Evolutionary conservation across 2,797 vertebrate genomes (phyloP).

Genomic region (Hirundo rustica): DNA sequence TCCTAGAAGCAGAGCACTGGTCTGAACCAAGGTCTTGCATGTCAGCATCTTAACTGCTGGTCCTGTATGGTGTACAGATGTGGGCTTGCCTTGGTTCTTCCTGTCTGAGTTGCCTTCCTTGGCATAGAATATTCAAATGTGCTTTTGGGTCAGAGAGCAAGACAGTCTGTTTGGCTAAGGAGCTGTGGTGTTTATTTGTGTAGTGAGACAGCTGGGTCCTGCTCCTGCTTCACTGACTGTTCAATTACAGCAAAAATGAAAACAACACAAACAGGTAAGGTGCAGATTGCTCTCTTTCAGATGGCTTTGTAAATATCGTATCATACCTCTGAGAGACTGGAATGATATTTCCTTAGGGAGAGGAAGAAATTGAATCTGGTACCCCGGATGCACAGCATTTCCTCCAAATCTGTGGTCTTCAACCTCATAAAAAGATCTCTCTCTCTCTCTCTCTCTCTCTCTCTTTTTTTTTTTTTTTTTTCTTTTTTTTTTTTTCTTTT

Average conservation of each 20-base stretch:
- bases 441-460: too few relatives aligned
- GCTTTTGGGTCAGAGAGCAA: neutral
- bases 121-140: neutral
- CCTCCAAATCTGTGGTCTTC: neutral
- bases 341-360: neutral
- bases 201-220: neutral
- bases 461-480: too few relatives aligned
- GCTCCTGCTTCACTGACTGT: neutral
- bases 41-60: neutral
- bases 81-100: neutral
- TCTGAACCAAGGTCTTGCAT: neutral
- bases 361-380: neutral
- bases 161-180: neutral
- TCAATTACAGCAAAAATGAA: neutral
- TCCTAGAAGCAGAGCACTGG: neutral
- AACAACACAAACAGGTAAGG: neutral
- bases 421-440: neutral
- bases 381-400: neutral
- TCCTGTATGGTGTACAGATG: constrained; percentile 6
- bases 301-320: neutral
- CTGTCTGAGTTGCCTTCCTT: neutral
- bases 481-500: too few relatives aligned
- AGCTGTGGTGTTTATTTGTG: neutral
- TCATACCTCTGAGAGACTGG: neutral
- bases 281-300: neutral